Percentiles rank a stretch among this genome's conserved stretches.
These are phyloP conservation scores for Hydropsyche tenuis DNA, from an alignment of 1,140 invertebrate genomes.

Conservation along the genomic window DNA sequence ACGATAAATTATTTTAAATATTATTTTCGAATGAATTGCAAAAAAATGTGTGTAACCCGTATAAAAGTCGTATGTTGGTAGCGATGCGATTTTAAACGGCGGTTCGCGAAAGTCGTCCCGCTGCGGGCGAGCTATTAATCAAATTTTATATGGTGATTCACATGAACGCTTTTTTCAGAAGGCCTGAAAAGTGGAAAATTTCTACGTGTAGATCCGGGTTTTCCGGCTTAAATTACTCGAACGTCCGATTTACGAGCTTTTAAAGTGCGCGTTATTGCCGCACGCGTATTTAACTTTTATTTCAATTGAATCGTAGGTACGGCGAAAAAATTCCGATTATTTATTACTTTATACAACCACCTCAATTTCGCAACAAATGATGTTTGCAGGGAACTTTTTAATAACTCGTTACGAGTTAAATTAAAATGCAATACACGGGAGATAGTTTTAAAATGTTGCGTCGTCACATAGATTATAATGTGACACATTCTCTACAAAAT, in stretches of 20 bases:
- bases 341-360: neutral
- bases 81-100: too few species aligned
- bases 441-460: neutral
- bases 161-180: constrained; percentile 1
- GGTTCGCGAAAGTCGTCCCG: too few species aligned
- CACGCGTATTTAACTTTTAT: constrained; percentile 1
- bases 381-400: constrained; percentile 1
- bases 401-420: neutral
- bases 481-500: neutral
- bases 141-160: constrained; percentile 22
- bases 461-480: neutral
- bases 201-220: neutral
- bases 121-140: constrained; percentile 7
- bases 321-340: neutral
- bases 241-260: constrained; percentile 11
- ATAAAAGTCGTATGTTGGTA: neutral
- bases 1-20: too few species aligned
- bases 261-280: neutral
- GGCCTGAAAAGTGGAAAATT: constrained; percentile 11
- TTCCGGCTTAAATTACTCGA: constrained; percentile 11
- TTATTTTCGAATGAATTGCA: too few species aligned
- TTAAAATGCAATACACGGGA: neutral
- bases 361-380: neutral
- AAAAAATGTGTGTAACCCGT: neutral
- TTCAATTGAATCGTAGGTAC: neutral